Base-by-base conservation (phyloP, 2,113 vertebrate genomes). In the Nesoenas mayeri region DNA sequence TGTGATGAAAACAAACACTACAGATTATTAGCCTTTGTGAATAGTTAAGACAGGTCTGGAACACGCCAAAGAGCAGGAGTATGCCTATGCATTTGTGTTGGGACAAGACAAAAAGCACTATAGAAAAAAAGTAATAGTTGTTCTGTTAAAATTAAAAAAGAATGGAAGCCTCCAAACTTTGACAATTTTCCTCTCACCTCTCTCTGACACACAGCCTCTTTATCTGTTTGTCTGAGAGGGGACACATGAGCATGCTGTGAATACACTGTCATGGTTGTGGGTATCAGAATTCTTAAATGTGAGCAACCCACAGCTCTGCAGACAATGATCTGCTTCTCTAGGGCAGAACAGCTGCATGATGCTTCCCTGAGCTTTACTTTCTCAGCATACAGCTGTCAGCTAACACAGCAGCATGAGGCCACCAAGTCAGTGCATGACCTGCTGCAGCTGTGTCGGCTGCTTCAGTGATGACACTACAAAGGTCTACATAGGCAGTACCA, bases 221-320 rank as follows among this genome's bases (percentile, higher is more conserved):
- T n/a, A 60, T 8, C 62, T 64, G n/a, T 58, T 48, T 29, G 38
- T 50, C 62, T 20, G 58, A 34, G 12, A 82, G 22, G 8, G 15
- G 31, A 61, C 4, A 5, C 3, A 42, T 3, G 29, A 79, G 20
- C 1, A 3, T 53, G 24, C 34, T 64, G 44, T 31, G 28, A 47
- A 51, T 42, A 70, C 11, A 24, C 22, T 9, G 25, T 36, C 0
- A 0, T 10, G 38, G 29, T 15, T 53, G 29, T 7, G 36, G 19
- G 19, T 42, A 51, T 10, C 2, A 5, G 66, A 88, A 88, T 79
- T 79, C 58, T 62, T 36, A 1, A 10, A 56, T 5, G 14, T 5
- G 11, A 84, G 34, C 2, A 15, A 69, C 6, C 19, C 32, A 56
- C 34, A 42, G 51, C 29, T 69, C 72, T 84, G 42, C 61, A 84